Conservation (phyloP, 2,888 invertebrate species). For the Tetropium fuscum region DNA sequence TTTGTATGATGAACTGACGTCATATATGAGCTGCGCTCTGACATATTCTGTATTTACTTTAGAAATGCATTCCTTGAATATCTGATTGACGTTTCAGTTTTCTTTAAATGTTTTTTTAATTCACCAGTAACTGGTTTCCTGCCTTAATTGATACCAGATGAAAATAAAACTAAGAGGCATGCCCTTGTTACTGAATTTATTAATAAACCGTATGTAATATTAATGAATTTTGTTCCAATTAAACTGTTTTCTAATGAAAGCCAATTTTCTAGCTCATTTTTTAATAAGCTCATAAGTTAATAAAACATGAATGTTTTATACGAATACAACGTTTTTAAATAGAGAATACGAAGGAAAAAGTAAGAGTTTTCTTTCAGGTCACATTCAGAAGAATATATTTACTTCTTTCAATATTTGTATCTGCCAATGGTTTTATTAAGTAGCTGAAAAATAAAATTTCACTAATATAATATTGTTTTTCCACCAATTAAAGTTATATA, state of each 20-base stretch:
- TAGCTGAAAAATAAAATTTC: too few relatives aligned
- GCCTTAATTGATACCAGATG: constrained; percentile 52
- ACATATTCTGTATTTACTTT: constrained; percentile 7
- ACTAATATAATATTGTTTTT: too few relatives aligned
- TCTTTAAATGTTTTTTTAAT: constrained; percentile 46
- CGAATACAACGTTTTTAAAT: too few relatives aligned
- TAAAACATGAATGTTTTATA: too few relatives aligned
- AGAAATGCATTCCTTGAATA: constrained; percentile 25
- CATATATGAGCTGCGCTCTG: neutral
- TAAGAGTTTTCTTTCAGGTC: too few relatives aligned
- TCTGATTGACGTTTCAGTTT: constrained; percentile 39
- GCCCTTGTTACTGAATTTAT: constrained; percentile 43
- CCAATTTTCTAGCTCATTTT: constrained; percentile 18
- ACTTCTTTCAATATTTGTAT: too few relatives aligned
- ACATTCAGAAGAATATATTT: too few relatives aligned
- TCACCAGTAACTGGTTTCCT: constrained; percentile 53
- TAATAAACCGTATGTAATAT: constrained; percentile 46
- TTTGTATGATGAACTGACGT: neutral
- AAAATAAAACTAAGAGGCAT: constrained; percentile 46
- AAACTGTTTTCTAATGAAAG: constrained; percentile 21
- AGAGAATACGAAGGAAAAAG: too few relatives aligned
- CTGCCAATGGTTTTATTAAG: too few relatives aligned
- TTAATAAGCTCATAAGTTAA: too few relatives aligned
- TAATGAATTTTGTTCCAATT: constrained; percentile 47
- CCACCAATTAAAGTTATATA: too few relatives aligned